phyloP scores from a whole-genome alignment of 2,888 invertebrate species.

The Nomada goodeniana region DNA sequence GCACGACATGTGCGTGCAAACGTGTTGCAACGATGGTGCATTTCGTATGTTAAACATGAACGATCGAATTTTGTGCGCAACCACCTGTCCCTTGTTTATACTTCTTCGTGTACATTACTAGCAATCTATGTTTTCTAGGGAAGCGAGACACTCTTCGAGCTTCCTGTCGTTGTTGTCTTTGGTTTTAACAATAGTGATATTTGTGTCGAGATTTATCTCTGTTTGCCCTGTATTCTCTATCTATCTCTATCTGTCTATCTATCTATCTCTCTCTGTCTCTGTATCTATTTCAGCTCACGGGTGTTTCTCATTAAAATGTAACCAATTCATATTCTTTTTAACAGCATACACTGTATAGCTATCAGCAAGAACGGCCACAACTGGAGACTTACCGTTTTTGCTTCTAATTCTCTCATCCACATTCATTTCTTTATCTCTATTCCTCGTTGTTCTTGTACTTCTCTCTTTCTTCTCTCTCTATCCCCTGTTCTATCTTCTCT shows the following conservation, averaged over 20 bases:
- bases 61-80: conserved; percentile 19
- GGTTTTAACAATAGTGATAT: conserved; percentile 18
- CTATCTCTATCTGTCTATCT: conserved; percentile 39
- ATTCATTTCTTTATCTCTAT: conserved; percentile 50
- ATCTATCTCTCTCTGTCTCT: conserved; percentile 57
- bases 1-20: no score
- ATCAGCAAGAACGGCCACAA: conserved; percentile 70
- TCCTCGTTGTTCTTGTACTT: conserved; percentile 18
- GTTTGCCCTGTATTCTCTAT: conserved; percentile 34
- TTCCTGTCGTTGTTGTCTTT: conserved; percentile 30
- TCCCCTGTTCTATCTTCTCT: conserved; percentile 52
- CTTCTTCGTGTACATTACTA: conserved; percentile 24
- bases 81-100: background rate
- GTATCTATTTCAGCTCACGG: conserved; percentile 61
- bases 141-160: conserved; percentile 37
- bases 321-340: conserved; percentile 50
- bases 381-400: conserved; percentile 40
- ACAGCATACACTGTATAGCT: conserved; percentile 67
- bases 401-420: conserved; percentile 56
- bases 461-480: conserved; percentile 48
- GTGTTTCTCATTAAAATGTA: conserved; percentile 60
- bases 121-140: conserved; percentile 19
- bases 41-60: background rate
- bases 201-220: conserved; percentile 39
- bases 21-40: no score